phyloP scores from a whole-genome alignment of 2,113 vertebrate genomes.

The Rhea americana region DNA sequence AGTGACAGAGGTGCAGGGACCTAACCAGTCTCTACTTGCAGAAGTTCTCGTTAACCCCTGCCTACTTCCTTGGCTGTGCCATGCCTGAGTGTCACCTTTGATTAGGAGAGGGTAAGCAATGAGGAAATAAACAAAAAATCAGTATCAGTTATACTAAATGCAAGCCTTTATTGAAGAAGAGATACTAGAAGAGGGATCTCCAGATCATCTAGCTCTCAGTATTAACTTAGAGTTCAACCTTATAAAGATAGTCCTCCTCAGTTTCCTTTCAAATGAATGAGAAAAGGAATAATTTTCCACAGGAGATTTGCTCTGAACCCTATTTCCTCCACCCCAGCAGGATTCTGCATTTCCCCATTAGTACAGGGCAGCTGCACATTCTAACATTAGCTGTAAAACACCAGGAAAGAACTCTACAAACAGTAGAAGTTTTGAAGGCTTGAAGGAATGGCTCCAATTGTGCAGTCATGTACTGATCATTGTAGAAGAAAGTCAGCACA shows the following conservation, averaged over 20 bases:
- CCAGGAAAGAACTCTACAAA: not conserved
- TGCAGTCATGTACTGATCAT: not conserved
- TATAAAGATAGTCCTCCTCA: not conserved
- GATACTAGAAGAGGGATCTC: not conserved
- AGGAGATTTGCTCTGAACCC: not conserved
- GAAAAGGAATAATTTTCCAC: not conserved
- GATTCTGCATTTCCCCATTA: not conserved
- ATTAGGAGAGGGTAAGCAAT: not conserved
- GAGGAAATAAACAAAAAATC: not conserved
- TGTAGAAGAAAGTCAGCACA: not conserved
- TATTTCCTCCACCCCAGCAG: not conserved
- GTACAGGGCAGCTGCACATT: not conserved
- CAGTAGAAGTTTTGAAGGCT: not conserved
- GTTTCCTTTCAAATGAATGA: not conserved
- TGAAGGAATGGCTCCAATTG: not conserved
- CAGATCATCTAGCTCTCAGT: not conserved
- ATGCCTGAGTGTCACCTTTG: not conserved
- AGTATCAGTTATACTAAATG: not conserved
- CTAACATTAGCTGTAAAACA: not conserved
- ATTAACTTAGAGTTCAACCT: not conserved
- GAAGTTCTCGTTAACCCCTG: not conserved
- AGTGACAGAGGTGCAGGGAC: not conserved
- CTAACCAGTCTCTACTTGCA: not conserved
- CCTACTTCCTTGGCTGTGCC: not conserved
- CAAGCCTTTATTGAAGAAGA: not conserved